Evolutionary conservation across 1,140 invertebrate species (phyloP).

Genomic region (Vanessa atalanta): DNA sequence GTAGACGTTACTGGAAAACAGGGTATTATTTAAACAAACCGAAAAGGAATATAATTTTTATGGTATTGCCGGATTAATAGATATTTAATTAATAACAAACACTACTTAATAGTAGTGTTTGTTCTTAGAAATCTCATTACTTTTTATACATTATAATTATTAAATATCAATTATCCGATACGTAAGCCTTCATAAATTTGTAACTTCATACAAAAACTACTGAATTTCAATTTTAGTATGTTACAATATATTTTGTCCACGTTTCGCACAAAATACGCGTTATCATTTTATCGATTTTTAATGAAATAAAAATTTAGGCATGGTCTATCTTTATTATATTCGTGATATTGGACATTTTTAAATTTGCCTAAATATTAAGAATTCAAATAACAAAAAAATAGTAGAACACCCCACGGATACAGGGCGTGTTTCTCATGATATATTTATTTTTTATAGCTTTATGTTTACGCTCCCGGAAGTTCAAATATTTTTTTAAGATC

Average conservation of each 20-base stretch:
- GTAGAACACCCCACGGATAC: not conserved
- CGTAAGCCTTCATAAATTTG: too few relatives aligned
- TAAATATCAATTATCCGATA: too few relatives aligned
- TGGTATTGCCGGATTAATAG: not conserved
- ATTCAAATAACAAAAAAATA: conserved; percentile 3
- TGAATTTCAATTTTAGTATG: too few relatives aligned
- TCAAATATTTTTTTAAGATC: not conserved
- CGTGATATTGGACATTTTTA: not conserved
- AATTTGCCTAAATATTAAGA: conserved; percentile 2
- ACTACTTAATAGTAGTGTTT: too few relatives aligned
- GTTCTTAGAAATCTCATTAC: too few relatives aligned
- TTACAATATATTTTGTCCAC: too few relatives aligned
- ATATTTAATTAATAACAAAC: not conserved
- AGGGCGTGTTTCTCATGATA: conserved; percentile 8
- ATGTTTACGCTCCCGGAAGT: conserved; percentile 14
- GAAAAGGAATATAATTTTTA: not conserved
- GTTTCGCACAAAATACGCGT: too few relatives aligned
- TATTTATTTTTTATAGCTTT: not conserved
- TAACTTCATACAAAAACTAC: too few relatives aligned
- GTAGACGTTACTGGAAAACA: conserved; percentile 23
- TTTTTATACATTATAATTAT: too few relatives aligned
- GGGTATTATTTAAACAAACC: conserved; percentile 13
- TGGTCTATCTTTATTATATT: not conserved
- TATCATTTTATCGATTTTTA: too few relatives aligned
- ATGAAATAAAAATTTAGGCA: too few relatives aligned